Base-by-base conservation (phyloP, 2,113 vertebrate genomes). In the Phaethornis superciliosus region DNA sequence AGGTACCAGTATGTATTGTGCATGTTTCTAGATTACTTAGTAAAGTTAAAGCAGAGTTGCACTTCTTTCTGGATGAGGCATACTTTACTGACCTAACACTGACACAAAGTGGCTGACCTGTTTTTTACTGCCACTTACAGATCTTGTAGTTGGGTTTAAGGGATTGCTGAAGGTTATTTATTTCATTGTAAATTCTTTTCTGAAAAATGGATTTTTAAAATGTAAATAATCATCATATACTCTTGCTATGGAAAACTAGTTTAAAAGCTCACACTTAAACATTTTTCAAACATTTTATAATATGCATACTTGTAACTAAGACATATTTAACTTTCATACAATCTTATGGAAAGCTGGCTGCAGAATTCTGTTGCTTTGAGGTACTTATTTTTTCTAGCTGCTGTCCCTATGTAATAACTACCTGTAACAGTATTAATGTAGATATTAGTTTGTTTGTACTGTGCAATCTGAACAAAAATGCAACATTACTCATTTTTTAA, bases 401-500 rank as follows among this genome's bases (percentile, higher is more conserved):
- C 96, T 96, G 83, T 95, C 95, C 75, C 89, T 97, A 93, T 97
- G 91, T 97, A 97, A 97, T 96, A 97, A 97, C 97, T 97, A 98
- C 96, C 96, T 97, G 90, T 96, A 97, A 97, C 98, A 98, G 98
- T 98, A 98, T 98, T 98, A 98, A 97, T 97, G 97, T 97, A 98
- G 97, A 92, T 96, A 94, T 89, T 94, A 96, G 97, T 90, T 97
- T 96, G 94, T 98, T 98, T 98, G 95, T 98, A 98, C 96, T 95
- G 97, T 98, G 98, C 97, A 98, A 95, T 98, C 96, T 97, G 96
- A 97, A 97, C 92, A 97, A 98, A 97, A 98, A 98, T 97, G 97
- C 97, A 98, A 96, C 96, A 97, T 98, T 97, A 96, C 49, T 97
- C 96, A 97, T 98, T 98, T 98, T 98, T 97, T 98, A 98, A 93